Base-by-base conservation (phyloP, 92 coral and sea anemone species). In the Plumapathes pennacea region DNA sequence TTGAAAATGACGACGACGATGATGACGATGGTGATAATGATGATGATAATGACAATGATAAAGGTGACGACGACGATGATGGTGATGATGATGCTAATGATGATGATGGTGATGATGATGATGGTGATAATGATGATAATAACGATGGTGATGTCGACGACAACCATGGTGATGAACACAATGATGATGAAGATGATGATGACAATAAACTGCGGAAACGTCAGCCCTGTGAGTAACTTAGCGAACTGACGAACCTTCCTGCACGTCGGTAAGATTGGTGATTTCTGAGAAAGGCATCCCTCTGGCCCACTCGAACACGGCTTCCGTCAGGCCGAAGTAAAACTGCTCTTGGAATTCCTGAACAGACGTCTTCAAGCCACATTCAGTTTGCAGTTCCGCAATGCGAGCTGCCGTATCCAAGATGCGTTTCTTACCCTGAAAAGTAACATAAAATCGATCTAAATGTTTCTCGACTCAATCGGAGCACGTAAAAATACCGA, bases 231-330 rank as follows among this genome's bases (percentile, higher is more conserved):
- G 11, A 42, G 4, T 11, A 3, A 11, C n/a, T n/a, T n/a, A 31
- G 21, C 34, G 26, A 24, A 58, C 22, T 39, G 0, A 19, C 82
- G 21, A 36, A 90, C 97, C 97, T 87, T 91, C 97, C 54, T 91
- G 97, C 12, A 91, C 97, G 61, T 91, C 97, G 5, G 97, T 91
- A 17, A 91, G 69, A 39, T 69, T 69, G 54, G 89, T 91, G 44
- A 91, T 91, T 70, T 91, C 96, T 5, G 87, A 67, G 64, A 91
- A 91, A 2, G 97, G 97, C 80, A 84, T 85, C 23, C 97, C 97
- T 43, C 92, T 30, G 2, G 97, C 96, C 97, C 97, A 91, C 58
- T 91, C 96, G 54, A 69, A 91, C 66, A 91, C 97, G 27, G 82
- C 96, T 54, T 91, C 91, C 5, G 77, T 78, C 69, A 91, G 67